These are phyloP conservation scores for Chaetodon trifascialis DNA, from an alignment of 2,113 vertebrate genomes.

Conservation along the genomic window DNA sequence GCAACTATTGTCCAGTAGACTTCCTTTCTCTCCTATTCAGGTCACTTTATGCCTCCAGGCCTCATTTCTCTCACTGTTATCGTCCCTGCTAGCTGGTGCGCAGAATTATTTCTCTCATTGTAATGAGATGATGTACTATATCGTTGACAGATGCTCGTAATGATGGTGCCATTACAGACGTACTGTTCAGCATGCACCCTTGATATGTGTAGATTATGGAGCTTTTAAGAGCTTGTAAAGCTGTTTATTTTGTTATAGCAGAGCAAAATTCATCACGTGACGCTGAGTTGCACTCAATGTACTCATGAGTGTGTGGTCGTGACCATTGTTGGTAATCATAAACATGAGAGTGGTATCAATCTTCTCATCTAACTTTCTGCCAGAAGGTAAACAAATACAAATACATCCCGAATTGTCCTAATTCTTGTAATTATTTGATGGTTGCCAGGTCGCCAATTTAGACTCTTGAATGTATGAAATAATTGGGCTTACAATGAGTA, in stretches of 20 bases:
- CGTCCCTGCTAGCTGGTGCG: slow-evolving; percentile 40
- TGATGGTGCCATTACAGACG: slow-evolving; percentile 14
- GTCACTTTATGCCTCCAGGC: slow-evolving; percentile 68
- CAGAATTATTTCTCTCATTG: slow-evolving; percentile 13
- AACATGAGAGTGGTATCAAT: too few relatives aligned
- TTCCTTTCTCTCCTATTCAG: slow-evolving; percentile 62
- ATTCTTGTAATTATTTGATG: too few relatives aligned
- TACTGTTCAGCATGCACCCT: not conserved
- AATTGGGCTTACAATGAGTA: too few relatives aligned
- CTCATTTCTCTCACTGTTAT: slow-evolving; percentile 59
- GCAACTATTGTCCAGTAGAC: slow-evolving; percentile 64
- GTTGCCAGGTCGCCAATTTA: too few relatives aligned
- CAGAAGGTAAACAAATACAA: too few relatives aligned
- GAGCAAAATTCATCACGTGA: not conserved
- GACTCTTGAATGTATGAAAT: too few relatives aligned
- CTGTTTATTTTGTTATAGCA: not conserved
- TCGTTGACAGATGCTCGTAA: slow-evolving; percentile 45
- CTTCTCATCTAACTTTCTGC: too few relatives aligned
- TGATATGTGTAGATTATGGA: not conserved
- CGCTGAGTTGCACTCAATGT: not conserved
- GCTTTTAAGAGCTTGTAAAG: not conserved
- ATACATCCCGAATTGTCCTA: too few relatives aligned
- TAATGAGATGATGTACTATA: slow-evolving; percentile 55
- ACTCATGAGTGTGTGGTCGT: not conserved
- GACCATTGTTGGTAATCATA: too few relatives aligned